Conservation (phyloP, 1,140 invertebrate species). For the Penaeus chinensis region DNA sequence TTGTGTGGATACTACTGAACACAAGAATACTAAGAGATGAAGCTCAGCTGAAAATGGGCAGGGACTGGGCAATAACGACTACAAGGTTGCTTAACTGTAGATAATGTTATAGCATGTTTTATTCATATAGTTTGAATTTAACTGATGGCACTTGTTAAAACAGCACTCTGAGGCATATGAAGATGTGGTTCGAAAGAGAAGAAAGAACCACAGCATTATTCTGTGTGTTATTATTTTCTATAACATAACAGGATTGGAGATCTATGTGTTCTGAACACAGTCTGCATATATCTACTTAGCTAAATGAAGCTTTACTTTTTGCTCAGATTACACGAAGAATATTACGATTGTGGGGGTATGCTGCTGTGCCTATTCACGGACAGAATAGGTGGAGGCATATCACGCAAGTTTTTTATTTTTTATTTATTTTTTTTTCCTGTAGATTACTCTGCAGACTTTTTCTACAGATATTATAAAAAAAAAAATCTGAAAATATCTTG, state of each 20-base stretch:
- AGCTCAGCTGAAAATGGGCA: not conserved
- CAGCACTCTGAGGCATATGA: no score
- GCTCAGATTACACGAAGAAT: constrained; percentile 14
- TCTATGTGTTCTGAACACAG: no score
- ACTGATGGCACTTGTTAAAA: no score
- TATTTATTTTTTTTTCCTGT: no score
- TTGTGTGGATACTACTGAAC: no score
- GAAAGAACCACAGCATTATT: not conserved
- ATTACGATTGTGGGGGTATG: constrained; percentile 16
- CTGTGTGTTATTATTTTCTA: constrained; percentile 1
- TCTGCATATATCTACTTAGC: not conserved
- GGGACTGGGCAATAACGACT: not conserved
- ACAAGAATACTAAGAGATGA: not conserved
- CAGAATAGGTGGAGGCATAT: constrained; percentile 39
- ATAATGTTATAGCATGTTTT: not conserved
- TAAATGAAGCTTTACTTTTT: constrained; percentile 38
- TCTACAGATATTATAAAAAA: constrained; percentile 15
- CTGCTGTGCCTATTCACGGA: constrained; percentile 26
- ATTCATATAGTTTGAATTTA: constrained; percentile 10
- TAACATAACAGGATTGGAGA: constrained; percentile 2
- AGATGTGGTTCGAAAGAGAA: no score
- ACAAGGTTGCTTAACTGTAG: not conserved
- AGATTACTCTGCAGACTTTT: not conserved
- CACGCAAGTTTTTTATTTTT: not conserved
- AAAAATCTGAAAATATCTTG: constrained; percentile 26